phyloP scores from a whole-genome alignment of 2,888 invertebrate species.

The Urechis unicinctus region DNA sequence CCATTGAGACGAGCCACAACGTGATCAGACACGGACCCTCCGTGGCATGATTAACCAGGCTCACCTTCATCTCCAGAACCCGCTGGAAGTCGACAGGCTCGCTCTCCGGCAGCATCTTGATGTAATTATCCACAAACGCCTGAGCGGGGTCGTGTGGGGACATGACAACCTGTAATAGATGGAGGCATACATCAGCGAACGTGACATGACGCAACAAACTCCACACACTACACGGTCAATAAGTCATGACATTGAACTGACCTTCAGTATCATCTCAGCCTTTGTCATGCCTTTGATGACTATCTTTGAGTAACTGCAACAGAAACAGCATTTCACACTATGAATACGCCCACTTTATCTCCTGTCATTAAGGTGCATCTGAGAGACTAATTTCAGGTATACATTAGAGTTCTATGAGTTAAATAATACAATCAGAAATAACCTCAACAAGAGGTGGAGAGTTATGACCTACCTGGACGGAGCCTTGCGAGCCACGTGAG shows the following conservation, averaged over 20 bases:
- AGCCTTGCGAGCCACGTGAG: conserved; percentile 77
- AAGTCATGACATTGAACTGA: conserved; percentile 21
- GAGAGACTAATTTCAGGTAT: too few species aligned
- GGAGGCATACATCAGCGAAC: conserved; percentile 5
- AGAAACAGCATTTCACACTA: too few species aligned
- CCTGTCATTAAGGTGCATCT: too few species aligned
- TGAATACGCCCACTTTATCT: too few species aligned
- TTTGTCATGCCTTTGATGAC: conserved; percentile 89
- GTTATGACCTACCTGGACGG: conserved; percentile 72
- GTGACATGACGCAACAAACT: neutral
- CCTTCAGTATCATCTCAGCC: conserved; percentile 97
- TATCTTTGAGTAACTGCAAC: conserved; percentile 58
- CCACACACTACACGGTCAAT: neutral
- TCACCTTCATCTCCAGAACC: conserved; percentile 89
- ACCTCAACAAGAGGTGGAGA: too few species aligned
- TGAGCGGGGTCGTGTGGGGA: conserved; percentile 74
- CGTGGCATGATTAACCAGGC: too few species aligned
- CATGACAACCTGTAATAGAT: conserved; percentile 69
- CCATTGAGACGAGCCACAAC: too few species aligned
- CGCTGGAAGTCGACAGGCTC: conserved; percentile 87
- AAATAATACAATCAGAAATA: too few species aligned
- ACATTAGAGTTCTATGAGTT: too few species aligned
- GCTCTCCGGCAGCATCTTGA: conserved; percentile 82
- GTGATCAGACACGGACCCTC: too few species aligned
- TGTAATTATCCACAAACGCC: conserved; percentile 79